These are phyloP conservation scores for Pilophorus perplexus DNA, from an alignment of 2,888 invertebrate species.

Conservation along the genomic window DNA sequence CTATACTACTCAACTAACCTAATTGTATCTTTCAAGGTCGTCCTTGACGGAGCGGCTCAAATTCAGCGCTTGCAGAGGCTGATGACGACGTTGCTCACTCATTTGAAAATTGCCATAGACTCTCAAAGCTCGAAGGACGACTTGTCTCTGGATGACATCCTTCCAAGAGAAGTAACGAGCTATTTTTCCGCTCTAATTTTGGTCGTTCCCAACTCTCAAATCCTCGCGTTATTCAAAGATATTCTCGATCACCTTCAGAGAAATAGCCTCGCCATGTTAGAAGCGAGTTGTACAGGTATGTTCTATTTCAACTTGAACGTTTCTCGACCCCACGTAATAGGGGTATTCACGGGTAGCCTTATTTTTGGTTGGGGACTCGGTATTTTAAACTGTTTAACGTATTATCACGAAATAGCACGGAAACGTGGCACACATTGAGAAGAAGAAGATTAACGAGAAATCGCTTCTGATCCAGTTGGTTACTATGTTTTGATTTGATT, in stretches of 20 bases:
- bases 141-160: slow-evolving; percentile 31
- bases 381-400: no score
- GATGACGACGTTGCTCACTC: slow-evolving; percentile 28
- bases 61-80: slow-evolving; percentile 42
- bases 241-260: slow-evolving; percentile 42
- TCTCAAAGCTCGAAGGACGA: slow-evolving; percentile 12
- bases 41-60: slow-evolving; percentile 27
- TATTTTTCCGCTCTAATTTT: slow-evolving; percentile 32
- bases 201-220: slow-evolving; percentile 35
- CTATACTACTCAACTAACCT: no score
- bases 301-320: no score
- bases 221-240: slow-evolving; percentile 38
- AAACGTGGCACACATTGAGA: no score
- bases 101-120: slow-evolving; percentile 23
- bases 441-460: no score
- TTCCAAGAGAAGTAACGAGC: slow-evolving; percentile 39
- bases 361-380: no score
- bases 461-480: no score
- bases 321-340: no score
- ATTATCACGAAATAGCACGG: no score
- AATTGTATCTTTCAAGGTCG: neutral
- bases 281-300: slow-evolving; percentile 27
- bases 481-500: no score
- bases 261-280: slow-evolving; percentile 33
- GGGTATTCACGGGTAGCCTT: no score